phyloP scores from a whole-genome alignment of 2,888 invertebrate genomes.

The Hirtodrosophila confusa region DNA sequence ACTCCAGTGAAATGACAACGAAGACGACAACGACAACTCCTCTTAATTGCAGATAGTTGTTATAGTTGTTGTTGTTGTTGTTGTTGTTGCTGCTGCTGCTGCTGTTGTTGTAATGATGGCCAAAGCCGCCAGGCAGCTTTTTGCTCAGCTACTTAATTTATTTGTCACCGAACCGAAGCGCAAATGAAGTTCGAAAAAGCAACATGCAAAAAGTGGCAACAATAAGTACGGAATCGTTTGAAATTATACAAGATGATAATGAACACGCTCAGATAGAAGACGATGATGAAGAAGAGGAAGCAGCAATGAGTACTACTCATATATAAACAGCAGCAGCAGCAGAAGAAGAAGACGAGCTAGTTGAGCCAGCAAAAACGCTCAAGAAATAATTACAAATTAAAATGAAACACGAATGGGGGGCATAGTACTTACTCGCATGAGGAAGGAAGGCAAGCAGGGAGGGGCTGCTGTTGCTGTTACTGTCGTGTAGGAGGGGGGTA shows the following conservation, averaged over 20 bases:
- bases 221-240: conserved; percentile 63
- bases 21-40: conserved; percentile 27
- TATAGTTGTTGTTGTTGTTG: conserved; percentile 43
- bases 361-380: conserved; percentile 58
- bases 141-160: conserved; percentile 70
- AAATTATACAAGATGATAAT: conserved; percentile 61
- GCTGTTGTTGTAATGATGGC: conserved; percentile 57
- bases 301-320: neutral
- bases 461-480: too few relatives aligned
- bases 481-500: too few relatives aligned
- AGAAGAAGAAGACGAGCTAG: conserved; percentile 12
- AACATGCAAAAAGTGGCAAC: conserved; percentile 53
- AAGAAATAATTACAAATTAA: conserved; percentile 78
- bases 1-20: conserved; percentile 29
- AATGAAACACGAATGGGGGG: conserved; percentile 69
- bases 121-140: conserved; percentile 53
- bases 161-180: conserved; percentile 78
- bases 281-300: neutral
- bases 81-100: conserved; percentile 7
- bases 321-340: conserved; percentile 13
- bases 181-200: conserved; percentile 74
- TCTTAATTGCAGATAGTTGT: conserved; percentile 70
- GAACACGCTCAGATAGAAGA: conserved; percentile 30
- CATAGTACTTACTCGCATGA: neutral
- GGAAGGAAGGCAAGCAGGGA: conserved; percentile 5